A percentile compares a stretch with the other conserved stretches of the same genome.
Conservation (phyloP, 2,888 invertebrate species). For the Agapetus fuscipes region DNA sequence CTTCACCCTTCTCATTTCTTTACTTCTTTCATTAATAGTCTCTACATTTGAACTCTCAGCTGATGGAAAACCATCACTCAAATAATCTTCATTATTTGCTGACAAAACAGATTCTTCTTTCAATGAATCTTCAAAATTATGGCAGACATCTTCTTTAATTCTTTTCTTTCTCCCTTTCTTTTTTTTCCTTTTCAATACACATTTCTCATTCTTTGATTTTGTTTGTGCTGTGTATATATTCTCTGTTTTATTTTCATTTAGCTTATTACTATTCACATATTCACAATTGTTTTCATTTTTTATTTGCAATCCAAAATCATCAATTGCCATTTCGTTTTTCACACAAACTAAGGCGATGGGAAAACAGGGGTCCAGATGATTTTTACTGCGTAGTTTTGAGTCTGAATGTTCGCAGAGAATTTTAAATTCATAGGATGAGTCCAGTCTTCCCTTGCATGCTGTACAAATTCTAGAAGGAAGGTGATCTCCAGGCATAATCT, state of each 20-base stretch:
- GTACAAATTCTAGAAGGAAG: constrained; percentile 19
- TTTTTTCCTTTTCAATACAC: constrained; percentile 10
- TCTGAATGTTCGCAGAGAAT: constrained; percentile 18
- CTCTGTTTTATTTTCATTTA: too few species aligned
- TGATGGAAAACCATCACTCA: neutral
- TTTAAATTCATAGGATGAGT: constrained; percentile 19
- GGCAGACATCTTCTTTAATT: constrained; percentile 12
- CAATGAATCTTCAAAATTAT: neutral
- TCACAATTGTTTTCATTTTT: too few species aligned
- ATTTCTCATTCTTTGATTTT: constrained; percentile 1
- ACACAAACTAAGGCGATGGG: too few species aligned
- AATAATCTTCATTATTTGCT: constrained; percentile 2
- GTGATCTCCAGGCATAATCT: constrained; percentile 15
- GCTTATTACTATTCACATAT: too few species aligned
- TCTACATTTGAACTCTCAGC: neutral
- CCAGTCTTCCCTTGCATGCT: constrained; percentile 12
- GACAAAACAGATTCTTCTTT: constrained; percentile 1
- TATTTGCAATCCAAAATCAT: too few species aligned
- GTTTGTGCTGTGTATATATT: too few species aligned
- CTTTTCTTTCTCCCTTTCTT: constrained; percentile 1
- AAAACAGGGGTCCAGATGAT: too few species aligned
- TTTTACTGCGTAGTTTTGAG: constrained; percentile 10
- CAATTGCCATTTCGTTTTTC: neutral
- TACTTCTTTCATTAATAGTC: too few species aligned
- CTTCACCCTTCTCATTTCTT: constrained; percentile 5